phyloP scores from a whole-genome alignment of 2,113 vertebrate species.

The Carassius carassius region DNA sequence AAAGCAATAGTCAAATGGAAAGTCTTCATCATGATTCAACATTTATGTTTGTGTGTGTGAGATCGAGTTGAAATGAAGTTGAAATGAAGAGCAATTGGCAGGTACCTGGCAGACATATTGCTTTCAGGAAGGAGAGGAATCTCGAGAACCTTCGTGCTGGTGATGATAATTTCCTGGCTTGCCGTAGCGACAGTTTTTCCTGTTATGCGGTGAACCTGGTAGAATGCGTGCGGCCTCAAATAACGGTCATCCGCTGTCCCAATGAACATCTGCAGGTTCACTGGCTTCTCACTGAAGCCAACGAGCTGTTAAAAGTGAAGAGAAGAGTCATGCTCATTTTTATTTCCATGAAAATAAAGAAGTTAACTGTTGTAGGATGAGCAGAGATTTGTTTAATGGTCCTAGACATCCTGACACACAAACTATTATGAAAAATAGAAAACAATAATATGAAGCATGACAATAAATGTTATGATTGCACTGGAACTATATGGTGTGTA shows the following conservation, averaged over 20 bases:
- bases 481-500: no score
- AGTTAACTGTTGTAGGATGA: not conserved
- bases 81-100: conserved; percentile 51
- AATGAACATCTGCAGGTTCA: conserved; percentile 99
- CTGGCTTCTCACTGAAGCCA: conserved; percentile 93
- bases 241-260: conserved; percentile 98
- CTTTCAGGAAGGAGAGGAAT: conserved; percentile 98
- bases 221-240: conserved; percentile 95
- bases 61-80: no score
- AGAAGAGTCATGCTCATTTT: not conserved
- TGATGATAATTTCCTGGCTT: conserved; percentile 92
- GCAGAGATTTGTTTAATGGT: not conserved
- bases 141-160: conserved; percentile 96
- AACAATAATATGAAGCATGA: no score
- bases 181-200: conserved; percentile 97
- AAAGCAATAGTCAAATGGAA: not conserved
- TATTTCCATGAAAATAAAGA: no score
- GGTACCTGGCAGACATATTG: conserved; percentile 94
- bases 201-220: conserved; percentile 98
- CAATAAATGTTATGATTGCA: no score
- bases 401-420: no score
- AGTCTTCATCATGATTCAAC: no score
- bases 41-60: conserved; percentile 35
- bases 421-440: no score
- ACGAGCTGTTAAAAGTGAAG: conserved; percentile 80